Evolutionary conservation across 2,888 invertebrate species (phyloP), one percentile per base, ranked within the genome.

Genomic region (Acanthosepion lycidas): DNA sequence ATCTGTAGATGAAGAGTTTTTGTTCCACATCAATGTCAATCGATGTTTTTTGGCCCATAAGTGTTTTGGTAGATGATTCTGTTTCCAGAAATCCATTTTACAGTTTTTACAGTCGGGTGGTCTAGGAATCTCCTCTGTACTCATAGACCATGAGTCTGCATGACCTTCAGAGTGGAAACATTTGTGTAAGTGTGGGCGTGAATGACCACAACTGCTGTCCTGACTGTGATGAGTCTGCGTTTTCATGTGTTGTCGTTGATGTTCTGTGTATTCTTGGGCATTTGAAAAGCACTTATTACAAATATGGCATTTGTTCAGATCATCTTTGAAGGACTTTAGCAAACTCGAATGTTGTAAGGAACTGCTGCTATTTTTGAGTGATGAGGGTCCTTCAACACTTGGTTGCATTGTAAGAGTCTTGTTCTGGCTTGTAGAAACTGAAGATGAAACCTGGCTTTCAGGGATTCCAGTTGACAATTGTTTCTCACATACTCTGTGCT

Each of bases 41-140:
- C 99, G 99, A 97, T 99, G 99, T 98, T 99, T 98, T 98, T 99
- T 99, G 95, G 99, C 99, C 95, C 99, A 98, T 95, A 99, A 98
- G 98, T 99, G 99, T 97, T 99, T 99, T 0, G 99, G 99, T 96
- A 99, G 98, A 97, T 99, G 99, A 0, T 99, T 99, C 97, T 99
- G 99, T 97, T 99, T 99, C 20, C 98, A 96, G 97, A 99, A 99
- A 20, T 99, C 99, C 96, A 99, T 99, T 97, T 99, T 99, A 97
- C 99, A 99, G 97, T 99, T 99, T 48, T 98, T 98, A 98, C 99
- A 99, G 97, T 99, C 99, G 97, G 99, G 99, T 42, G 99, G 99
- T 94, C 99, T 98, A 6, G 99, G 99, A 26, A 94, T 64, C 33
- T 94, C 94, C 42, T 94, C 94, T 18, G 64, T 64, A 55, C 59